phyloP scores from a whole-genome alignment of 2,797 vertebrate species.

The Clarias pachynema region DNA sequence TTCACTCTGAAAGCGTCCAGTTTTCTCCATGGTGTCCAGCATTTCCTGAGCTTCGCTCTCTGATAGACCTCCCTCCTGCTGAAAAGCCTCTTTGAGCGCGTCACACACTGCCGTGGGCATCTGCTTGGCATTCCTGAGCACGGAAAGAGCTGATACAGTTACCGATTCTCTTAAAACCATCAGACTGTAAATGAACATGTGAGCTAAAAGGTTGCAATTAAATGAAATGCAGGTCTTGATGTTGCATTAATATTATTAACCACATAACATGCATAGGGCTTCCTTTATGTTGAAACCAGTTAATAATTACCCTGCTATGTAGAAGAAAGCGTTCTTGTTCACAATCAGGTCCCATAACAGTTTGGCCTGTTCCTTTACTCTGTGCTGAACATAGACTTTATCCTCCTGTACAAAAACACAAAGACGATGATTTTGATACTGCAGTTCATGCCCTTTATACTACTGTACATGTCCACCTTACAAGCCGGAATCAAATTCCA shows the following conservation, averaged over 20 bases:
- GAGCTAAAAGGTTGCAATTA: neutral
- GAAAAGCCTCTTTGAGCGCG: constrained; percentile 77
- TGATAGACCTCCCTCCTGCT: constrained; percentile 78
- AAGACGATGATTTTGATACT: neutral
- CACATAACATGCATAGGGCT: neutral
- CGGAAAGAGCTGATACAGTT: neutral
- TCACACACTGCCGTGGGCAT: constrained; percentile 85
- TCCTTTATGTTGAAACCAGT: neutral
- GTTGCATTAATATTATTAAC: neutral
- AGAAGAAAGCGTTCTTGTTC: constrained; percentile 72
- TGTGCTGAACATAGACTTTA: constrained; percentile 93
- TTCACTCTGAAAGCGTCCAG: constrained; percentile 83
- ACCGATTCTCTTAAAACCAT: neutral
- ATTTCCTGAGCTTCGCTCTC: constrained; percentile 72
- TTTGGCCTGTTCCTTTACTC: constrained; percentile 73
- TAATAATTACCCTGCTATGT: constrained; percentile 89
- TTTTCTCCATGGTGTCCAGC: constrained; percentile 80
- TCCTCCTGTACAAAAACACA: constrained; percentile 74
- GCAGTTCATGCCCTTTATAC: neutral
- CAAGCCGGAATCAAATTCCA: no score
- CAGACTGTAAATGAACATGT: neutral
- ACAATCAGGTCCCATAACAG: constrained; percentile 87
- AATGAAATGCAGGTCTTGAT: neutral
- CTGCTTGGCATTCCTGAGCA: constrained; percentile 83
- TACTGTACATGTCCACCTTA: neutral